phyloP scores from a whole-genome alignment of 30 jellyfish, hydroid and myxozoan genomes.

The Cassiopea xamachana region DNA sequence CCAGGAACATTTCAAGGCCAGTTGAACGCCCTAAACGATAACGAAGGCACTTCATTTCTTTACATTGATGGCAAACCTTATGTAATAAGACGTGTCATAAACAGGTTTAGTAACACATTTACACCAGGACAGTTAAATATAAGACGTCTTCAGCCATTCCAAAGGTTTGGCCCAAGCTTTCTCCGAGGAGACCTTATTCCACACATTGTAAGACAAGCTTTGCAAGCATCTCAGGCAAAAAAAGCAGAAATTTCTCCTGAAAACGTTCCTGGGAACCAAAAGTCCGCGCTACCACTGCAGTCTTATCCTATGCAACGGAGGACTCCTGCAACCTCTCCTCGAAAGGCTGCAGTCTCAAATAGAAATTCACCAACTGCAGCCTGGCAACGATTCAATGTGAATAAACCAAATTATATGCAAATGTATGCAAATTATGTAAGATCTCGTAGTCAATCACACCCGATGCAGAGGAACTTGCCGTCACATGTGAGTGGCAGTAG shows the following conservation, averaged over 20 bases:
- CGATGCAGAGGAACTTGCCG: neutral
- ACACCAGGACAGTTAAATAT: constrained; percentile 40
- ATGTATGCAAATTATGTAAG: constrained; percentile 41
- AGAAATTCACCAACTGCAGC: constrained; percentile 2
- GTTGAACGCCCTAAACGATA: constrained; percentile 23
- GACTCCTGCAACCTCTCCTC: neutral
- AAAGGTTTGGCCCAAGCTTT: constrained; percentile 62
- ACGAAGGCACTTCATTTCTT: constrained; percentile 44
- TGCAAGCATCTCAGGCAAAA: neutral
- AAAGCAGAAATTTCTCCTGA: constrained; percentile 5
- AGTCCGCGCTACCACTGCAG: neutral
- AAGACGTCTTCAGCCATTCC: constrained; percentile 60
- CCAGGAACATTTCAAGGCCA: constrained; percentile 71
- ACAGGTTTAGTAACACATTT: constrained; percentile 56
- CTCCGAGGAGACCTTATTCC: constrained; percentile 62
- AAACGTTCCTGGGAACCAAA: neutral
- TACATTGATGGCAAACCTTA: constrained; percentile 69
- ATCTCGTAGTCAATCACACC: constrained; percentile 10
- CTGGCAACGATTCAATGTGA: constrained; percentile 32
- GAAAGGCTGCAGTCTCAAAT: neutral
- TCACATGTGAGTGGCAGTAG: neutral
- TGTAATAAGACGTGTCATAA: constrained; percentile 66
- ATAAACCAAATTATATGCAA: constrained; percentile 58
- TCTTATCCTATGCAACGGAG: neutral
- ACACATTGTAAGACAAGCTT: constrained; percentile 34